phyloP scores from a whole-genome alignment of 2,888 invertebrate genomes.

The Lamellibrachia columna region DNA sequence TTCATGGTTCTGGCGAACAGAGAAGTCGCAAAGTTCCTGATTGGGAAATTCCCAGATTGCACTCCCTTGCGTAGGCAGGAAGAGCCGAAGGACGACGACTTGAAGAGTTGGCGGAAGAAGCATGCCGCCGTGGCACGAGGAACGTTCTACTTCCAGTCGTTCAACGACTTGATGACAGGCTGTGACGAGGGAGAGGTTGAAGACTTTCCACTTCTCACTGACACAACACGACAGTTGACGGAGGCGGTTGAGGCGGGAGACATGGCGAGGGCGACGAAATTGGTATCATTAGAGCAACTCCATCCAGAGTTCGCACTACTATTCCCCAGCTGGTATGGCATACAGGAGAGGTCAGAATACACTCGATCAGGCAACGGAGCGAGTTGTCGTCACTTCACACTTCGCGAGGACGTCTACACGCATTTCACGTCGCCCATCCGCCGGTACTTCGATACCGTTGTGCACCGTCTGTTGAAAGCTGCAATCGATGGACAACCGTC shows the following conservation, averaged over 20 bases:
- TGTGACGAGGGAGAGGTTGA: conserved; percentile 38
- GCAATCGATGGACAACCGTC: conserved; percentile 26
- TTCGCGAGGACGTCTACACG: too few relatives aligned
- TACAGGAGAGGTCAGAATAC: too few relatives aligned
- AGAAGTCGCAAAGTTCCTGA: conserved; percentile 50
- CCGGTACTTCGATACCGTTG: too few relatives aligned
- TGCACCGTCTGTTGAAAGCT: conserved; percentile 50
- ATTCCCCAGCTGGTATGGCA: too few relatives aligned
- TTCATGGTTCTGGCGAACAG: conserved; percentile 53
- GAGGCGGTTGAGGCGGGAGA: too few relatives aligned
- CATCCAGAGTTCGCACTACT: too few relatives aligned
- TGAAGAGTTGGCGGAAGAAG: conserved; percentile 27
- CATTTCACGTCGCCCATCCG: too few relatives aligned
- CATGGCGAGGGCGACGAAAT: too few relatives aligned
- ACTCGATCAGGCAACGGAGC: too few relatives aligned
- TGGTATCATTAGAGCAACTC: too few relatives aligned
- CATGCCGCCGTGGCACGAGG: not conserved
- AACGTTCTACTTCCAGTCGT: conserved; percentile 30
- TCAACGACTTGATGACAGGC: conserved; percentile 35
- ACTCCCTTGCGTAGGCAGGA: conserved; percentile 52
- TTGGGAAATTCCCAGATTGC: conserved; percentile 44
- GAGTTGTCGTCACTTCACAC: too few relatives aligned
- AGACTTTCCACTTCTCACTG: conserved; percentile 44
- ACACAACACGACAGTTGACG: conserved; percentile 45
- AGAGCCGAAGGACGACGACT: conserved; percentile 39